Evolutionary conservation across 1,140 invertebrate genomes (phyloP), one percentile per base, ranked within the genome.

Genomic region (Centruroides sculpturatus): DNA sequence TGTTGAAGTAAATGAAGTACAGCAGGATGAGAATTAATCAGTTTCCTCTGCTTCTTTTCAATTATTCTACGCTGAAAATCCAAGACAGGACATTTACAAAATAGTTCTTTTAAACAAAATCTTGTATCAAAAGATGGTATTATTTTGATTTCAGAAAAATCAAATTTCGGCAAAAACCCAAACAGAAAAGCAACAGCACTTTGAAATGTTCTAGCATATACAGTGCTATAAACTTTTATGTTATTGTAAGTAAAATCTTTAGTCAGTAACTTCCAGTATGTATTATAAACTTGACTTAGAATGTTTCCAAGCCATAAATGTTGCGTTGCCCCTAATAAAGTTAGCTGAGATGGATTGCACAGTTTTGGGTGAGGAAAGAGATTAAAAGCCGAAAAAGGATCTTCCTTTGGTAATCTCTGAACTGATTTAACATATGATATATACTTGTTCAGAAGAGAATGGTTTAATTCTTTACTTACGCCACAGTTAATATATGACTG

Each of bases 131-230:
- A 84, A 46, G 83, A 85, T 69, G 89, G 87, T 7, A 77, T 74
- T 47, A 87, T 73, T 6, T 71, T 74, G 2, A 85, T 68, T 66
- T 66, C 79, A 61, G 74, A 59, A 9, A 79, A 63, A 60, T 76
- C 69, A 55, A 82, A 80, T 5, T 77, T 74, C 10, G 84, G 80
- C 34, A 91, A 71, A 60, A 89, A 80, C 0, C 85, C 81, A 75
- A 84, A 91, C 10, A 91, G 70, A 63, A 92, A 78, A 3, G 88
- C 87, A 48, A 91, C 73, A 5, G 85, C 84, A 69, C 89, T 93
- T 72, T 95, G 91, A 65, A 89, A 89, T 10, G 92, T 95, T 68
- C 92, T 79, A 7, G 86, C 77, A 72, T 90, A 91, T 48, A 85
- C 79, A 0, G 91, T 95, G 61, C 85, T 87, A 69, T 85, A 87